Evolutionary conservation across 2,113 vertebrate genomes (phyloP), one percentile per base, ranked within the genome.

Genomic region (Micronycteris hirsuta): DNA sequence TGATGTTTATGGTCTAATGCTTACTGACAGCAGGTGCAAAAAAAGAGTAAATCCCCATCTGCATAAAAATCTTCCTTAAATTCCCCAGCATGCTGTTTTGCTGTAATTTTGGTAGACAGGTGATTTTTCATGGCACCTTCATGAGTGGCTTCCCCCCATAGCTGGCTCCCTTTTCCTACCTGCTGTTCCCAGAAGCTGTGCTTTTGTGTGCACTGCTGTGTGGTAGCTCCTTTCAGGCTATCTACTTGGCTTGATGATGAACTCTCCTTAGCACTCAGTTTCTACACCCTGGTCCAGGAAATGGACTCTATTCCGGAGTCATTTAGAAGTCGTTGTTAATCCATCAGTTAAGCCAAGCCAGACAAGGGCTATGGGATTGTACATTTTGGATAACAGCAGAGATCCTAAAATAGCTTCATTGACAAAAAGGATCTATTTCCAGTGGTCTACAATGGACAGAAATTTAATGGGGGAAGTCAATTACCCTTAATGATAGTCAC

Each of bases 91-190:
- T 96, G 97, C 98, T 98, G 98, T 97, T 98, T 95, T 97, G 97
- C 93, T 98, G 96, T 98, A 96, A 98, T 98, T 98, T 98, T 98
- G 26, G 0, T 24, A 98, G 98, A 98, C 96, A 97, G 98, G 98
- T 97, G 74, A 98, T 98, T 98, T 98, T 98, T 98, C 97, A 98
- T 31, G 82, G 94, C 88, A 90, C 45, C 91, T 97, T 94, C 95
- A 92, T 47, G 95, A 97, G 31, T 58, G 94, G 87, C 56, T 90
- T 93, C 38, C 73, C 43, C 31, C 77, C 8, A 22, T 67, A 31
- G 47, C 80, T 93, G 87, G 85, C 68, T 97, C 91, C 95, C 0
- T 93, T 98, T 96, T 97, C 78, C 78, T 97, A 73, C 97, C 95
- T 97, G 94, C 97, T 98, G 94, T 65, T 97, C 52, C 84, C n/a